Evolutionary conservation across 2,797 vertebrate species (phyloP).

Genomic region (Glyptemys insculpta): DNA sequence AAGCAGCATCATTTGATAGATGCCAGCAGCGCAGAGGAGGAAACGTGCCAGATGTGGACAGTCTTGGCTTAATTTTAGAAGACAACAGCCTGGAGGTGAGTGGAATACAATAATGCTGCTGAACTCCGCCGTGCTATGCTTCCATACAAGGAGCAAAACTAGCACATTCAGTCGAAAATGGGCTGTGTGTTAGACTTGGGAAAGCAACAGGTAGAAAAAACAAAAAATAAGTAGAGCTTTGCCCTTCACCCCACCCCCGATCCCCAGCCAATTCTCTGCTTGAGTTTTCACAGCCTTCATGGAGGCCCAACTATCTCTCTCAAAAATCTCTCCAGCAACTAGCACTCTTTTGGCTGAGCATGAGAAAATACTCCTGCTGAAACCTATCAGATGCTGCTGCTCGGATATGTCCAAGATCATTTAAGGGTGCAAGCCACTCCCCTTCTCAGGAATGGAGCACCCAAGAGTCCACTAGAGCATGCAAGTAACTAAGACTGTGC

Average conservation of each 20-base stretch:
- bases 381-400: neutral
- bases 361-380: conserved; percentile 37
- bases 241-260: neutral
- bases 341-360: conserved; percentile 46
- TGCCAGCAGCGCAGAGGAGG: neutral
- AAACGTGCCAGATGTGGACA: neutral
- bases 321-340: conserved; percentile 52
- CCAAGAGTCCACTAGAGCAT: neutral
- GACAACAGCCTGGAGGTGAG: fast-evolving
- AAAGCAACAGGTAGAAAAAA: neutral
- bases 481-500: conserved; percentile 7
- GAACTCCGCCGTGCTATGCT: fast-evolving
- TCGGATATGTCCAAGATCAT: neutral
- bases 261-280: neutral
- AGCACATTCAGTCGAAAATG: neutral
- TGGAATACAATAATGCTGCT: neutral
- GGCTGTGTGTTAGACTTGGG: neutral
- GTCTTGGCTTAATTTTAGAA: neutral
- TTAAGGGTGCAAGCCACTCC: neutral
- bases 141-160: neutral
- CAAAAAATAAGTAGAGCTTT: neutral
- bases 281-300: conserved; percentile 3
- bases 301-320: conserved; percentile 30
- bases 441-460: neutral
- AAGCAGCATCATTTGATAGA: neutral